Percentiles rank a stretch among this genome's conserved stretches.
Conservation (phyloP, 2,797 vertebrate species). For the Esox masquinongy region DNA sequence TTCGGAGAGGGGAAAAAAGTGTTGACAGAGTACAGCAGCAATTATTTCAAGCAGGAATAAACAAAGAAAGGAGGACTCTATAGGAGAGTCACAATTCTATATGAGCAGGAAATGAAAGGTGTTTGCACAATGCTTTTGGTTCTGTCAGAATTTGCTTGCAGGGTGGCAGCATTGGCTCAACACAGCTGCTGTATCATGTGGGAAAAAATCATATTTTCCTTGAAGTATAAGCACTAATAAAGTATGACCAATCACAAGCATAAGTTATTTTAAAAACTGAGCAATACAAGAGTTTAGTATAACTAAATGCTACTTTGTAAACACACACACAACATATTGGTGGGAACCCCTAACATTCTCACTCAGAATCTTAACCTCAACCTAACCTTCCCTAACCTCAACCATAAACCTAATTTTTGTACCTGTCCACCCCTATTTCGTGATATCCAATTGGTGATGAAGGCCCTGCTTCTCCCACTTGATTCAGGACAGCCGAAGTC, state of each 20-base stretch:
- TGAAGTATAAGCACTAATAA: not conserved
- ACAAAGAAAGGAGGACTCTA: slow-evolving; percentile 57
- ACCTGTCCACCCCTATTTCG: too few species aligned
- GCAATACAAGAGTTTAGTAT: not conserved
- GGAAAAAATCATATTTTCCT: not conserved
- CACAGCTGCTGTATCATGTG: not conserved
- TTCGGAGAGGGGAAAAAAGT: slow-evolving; percentile 39
- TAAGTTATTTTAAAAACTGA: not conserved
- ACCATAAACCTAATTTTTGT: too few species aligned
- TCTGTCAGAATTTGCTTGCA: not conserved
- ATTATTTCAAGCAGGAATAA: slow-evolving; percentile 63
- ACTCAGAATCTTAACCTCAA: not conserved
- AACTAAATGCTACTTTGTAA: too few species aligned
- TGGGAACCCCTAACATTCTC: not conserved
- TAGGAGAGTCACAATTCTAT: slow-evolving; percentile 33
- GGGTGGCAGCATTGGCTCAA: not conserved
- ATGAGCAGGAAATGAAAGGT: slow-evolving; percentile 15
- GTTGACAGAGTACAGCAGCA: slow-evolving; percentile 50
- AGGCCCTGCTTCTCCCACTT: too few species aligned
- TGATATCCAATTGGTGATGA: too few species aligned
- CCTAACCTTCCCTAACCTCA: too few species aligned
- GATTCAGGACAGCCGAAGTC: too few species aligned
- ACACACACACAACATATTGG: too few species aligned
- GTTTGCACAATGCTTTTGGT: not conserved
- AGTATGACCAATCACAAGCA: not conserved